Base-by-base conservation (phyloP, 1,140 invertebrate species). In the Drosophila varians region DNA sequence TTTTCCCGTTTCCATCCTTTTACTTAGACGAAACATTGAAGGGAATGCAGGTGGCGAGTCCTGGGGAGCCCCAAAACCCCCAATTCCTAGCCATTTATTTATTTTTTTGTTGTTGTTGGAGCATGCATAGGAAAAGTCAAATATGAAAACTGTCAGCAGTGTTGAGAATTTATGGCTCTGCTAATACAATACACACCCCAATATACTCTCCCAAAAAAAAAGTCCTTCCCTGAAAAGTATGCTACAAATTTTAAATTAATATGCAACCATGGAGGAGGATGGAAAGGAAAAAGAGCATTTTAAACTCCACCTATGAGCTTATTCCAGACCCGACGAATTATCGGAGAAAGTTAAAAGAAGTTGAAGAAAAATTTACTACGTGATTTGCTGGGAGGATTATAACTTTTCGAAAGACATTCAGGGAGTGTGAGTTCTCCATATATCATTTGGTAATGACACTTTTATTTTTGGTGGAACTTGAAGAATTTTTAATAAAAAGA, bases 171-270 rank as follows among this genome's bases (percentile, higher is more conserved):
- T 82, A 82, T 83, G 77, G 53, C 78, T 82, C 56, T 73, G 57
- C 77, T 82, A 82, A 82, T 75, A 72, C 57, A 62, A 55, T 51
- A 52, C 57, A 65, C 57, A 71, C 51, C 36, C 64, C 51, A 16
- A 38, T 5, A 16, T 38, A 55, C 34, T 38, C 14, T 16, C 38
- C 14, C 14, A 4, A 5, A 42, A 42, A 42, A 42, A 72, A 28
- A 43, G 12, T 42, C 21, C 25, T 26, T 36, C 60, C 19, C 45
- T 51, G 48, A 43, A 74, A 80, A 82, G 77, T 73, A 77, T 61
- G 77, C 77, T 82, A 82, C 77, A 82, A 82, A 82, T 82, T 82
- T 77, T 60, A 64, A 74, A 82, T 82, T 82, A 82, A 82, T 82
- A 83, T 82, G 77, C 77, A 82, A 54, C 43, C 43, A 40, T 43